These are phyloP conservation scores for Oscheius myriophilus DNA, from an alignment of 2,888 invertebrate genomes.

Conservation along the genomic window DNA sequence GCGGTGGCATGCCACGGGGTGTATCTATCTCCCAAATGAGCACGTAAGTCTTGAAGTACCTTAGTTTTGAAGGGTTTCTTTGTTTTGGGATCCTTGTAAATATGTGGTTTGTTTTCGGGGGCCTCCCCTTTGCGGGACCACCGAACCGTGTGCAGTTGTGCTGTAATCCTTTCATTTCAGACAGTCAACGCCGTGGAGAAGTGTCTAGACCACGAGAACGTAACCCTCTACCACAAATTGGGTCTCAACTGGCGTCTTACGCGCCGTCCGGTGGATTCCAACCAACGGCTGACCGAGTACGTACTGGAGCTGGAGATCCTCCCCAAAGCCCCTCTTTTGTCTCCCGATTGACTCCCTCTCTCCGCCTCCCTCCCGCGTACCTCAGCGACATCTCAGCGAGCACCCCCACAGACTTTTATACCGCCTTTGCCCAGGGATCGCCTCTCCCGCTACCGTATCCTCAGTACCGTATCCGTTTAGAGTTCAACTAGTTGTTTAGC, in stretches of 20 bases:
- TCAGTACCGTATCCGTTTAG: neutral
- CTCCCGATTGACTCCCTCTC: conserved; percentile 55
- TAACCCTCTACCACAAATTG: conserved; percentile 68
- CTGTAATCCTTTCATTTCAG: too few species aligned
- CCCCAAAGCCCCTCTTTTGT: conserved; percentile 60
- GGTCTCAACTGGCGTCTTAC: conserved; percentile 65
- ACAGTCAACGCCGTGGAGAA: conserved; percentile 68
- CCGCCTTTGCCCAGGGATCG: neutral
- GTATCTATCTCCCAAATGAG: too few species aligned
- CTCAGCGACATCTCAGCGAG: conserved; percentile 9
- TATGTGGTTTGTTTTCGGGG: too few species aligned
- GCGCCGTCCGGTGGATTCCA: conserved; percentile 56
- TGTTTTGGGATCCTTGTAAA: too few species aligned
- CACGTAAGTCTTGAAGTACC: too few species aligned
- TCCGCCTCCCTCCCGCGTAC: neutral
- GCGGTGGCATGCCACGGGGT: too few species aligned
- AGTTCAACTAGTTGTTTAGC: conserved; percentile 4
- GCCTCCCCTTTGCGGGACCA: too few species aligned
- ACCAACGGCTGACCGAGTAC: conserved; percentile 62
- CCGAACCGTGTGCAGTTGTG: too few species aligned
- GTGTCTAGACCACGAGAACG: conserved; percentile 68
- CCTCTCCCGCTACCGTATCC: neutral
- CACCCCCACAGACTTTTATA: neutral
- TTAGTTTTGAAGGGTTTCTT: too few species aligned
- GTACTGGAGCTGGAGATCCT: conserved; percentile 65